Evolutionary conservation across 2,797 vertebrate species (phyloP), one percentile per base, ranked within the genome.

Genomic region (Cynodonichthys magdalenae): DNA sequence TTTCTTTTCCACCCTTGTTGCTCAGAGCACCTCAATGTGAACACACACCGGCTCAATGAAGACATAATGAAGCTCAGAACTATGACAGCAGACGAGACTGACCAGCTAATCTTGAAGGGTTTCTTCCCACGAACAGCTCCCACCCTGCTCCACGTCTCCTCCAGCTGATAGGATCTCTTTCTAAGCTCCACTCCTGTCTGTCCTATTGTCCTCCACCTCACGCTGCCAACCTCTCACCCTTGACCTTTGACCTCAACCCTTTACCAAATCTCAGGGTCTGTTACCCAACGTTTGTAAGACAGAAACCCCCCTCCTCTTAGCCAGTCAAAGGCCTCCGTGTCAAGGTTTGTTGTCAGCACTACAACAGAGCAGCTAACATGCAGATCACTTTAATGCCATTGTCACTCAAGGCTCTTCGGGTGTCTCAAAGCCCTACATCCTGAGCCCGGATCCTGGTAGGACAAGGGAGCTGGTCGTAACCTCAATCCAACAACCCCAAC

Each of bases 181-280:
- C 80, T 71, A 80, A 64, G 49, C n/a, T 2, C 39, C 24, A 53
- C 63, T 67, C 80, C 77, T 72, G 57, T 59, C 74, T 9, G 42
- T 36, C 44, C 73, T 54, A 85, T 90, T 92, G 90, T 91, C 70
- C 74, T 48, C 47, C 8, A 6, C 63, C 69, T 86, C 83, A 80
- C 51, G 71, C 83, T 76, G 77, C 85, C 86, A 85, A 90, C 85
- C 87, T 89, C 87, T 89, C 82, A 88, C 87, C 90, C 71, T 75
- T 91, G 86, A 92, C 90, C 90, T 75, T 24, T 62, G 66, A 86
- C 80, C 84, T 80, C 70, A 59, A 87, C 77, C 75, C 73, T 64
- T 75, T 75, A 65, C 59, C 81, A 77, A 61, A 63, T 71, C 70
- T 34, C 55, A 48, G 52, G 55, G 19, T 0, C 66, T 31, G 31